These are phyloP conservation scores for Scrobipalpa atriplicella DNA, from an alignment of 2,888 invertebrate genomes.

Conservation along the genomic window DNA sequence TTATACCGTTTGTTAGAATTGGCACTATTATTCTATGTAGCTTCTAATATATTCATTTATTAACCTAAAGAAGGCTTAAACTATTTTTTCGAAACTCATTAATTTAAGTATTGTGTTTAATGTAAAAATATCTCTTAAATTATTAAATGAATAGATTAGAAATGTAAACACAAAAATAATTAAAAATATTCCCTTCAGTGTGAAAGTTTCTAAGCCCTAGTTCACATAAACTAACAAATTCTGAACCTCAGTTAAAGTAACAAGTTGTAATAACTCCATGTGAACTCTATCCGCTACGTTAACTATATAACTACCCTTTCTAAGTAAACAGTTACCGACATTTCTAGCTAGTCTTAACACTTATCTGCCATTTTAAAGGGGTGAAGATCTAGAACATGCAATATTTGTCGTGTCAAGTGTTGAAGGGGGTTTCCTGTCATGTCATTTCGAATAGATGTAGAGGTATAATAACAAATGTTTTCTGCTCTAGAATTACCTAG, in stretches of 20 bases:
- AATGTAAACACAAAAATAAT: not conserved
- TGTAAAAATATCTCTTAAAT: too few species aligned
- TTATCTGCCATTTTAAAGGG: constrained; percentile 14
- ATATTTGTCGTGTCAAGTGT: not conserved
- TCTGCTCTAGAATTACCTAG: too few species aligned
- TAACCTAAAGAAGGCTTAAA: too few species aligned
- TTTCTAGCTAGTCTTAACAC: constrained; percentile 7
- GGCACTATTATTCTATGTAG: too few species aligned
- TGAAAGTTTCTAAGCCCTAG: constrained; percentile 5
- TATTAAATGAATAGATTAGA: too few species aligned
- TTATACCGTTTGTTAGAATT: too few species aligned
- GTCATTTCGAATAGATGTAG: too few species aligned
- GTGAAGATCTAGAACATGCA: not conserved
- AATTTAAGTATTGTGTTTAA: too few species aligned
- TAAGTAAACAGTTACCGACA: constrained; percentile 14
- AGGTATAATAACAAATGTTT: too few species aligned
- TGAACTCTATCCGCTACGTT: constrained; percentile 10
- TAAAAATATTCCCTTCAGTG: not conserved
- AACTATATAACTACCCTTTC: constrained; percentile 20
- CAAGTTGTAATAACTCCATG: constrained; percentile 2
- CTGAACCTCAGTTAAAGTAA: constrained; percentile 5
- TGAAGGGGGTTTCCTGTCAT: not conserved
- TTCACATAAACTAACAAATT: constrained; percentile 14
- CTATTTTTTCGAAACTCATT: too few species aligned
- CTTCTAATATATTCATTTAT: too few species aligned